Evolutionary conservation across 2,113 vertebrate species (phyloP).

Genomic region (Tachysurus fulvidraco): DNA sequence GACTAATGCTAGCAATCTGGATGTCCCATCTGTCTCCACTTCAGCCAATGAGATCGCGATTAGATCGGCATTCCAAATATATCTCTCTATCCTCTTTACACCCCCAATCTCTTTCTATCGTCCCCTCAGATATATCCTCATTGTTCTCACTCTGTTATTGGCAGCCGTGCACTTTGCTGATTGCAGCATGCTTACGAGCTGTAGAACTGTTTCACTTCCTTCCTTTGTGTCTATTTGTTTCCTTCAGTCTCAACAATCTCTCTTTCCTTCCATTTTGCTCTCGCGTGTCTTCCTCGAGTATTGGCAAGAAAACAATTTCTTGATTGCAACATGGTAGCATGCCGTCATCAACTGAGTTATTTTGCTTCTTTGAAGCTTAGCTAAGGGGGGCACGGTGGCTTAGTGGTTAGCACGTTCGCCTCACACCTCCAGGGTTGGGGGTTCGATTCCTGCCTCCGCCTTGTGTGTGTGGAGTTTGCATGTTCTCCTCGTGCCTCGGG

Average conservation of each 20-base stretch:
- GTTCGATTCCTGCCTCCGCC: too few relatives aligned
- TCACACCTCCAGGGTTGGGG: too few relatives aligned
- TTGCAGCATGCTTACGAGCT: not conserved
- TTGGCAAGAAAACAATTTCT: not conserved
- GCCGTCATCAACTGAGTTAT: not conserved
- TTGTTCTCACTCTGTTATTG: not conserved
- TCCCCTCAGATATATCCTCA: not conserved
- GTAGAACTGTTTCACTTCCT: not conserved
- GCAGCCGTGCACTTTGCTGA: not conserved
- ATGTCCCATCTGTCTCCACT: conserved; percentile 70
- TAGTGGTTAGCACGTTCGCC: too few relatives aligned
- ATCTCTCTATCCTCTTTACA: not conserved
- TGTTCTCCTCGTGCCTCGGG: too few relatives aligned
- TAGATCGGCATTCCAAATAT: not conserved
- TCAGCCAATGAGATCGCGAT: conserved; percentile 29
- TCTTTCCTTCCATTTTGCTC: not conserved
- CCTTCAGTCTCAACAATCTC: not conserved
- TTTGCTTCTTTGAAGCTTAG: not conserved
- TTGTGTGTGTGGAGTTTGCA: too few relatives aligned
- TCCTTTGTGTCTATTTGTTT: not conserved
- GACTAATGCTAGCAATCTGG: conserved; percentile 77
- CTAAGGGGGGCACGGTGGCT: too few relatives aligned
- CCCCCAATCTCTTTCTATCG: not conserved
- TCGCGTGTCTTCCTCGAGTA: not conserved
- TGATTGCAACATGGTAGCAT: not conserved